Percentiles rank a stretch among this genome's conserved stretches.
Conservation (phyloP, 2,797 vertebrate species). For the Loris lydekkerianus region DNA sequence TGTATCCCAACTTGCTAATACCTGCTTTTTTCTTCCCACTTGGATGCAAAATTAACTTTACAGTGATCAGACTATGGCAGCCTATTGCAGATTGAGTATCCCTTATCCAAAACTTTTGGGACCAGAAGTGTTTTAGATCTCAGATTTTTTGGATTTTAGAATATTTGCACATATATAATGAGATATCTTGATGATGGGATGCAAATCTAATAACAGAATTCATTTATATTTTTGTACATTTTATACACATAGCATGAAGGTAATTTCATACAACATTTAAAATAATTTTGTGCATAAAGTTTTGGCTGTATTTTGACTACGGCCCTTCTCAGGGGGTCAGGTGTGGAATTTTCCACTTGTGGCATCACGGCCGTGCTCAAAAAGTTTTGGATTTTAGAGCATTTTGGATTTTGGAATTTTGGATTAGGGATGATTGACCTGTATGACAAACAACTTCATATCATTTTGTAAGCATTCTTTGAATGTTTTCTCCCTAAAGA, state of each 20-base stretch:
- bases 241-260: background rate
- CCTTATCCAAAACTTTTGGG: background rate
- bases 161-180: background rate
- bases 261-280: background rate
- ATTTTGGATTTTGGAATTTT: background rate
- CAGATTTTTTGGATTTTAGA: background rate
- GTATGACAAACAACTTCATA: background rate
- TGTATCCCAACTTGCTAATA: background rate
- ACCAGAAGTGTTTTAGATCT: background rate
- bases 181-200: background rate
- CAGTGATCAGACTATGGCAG: background rate
- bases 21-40: background rate
- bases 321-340: background rate
- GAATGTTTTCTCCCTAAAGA: background rate
- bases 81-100: background rate
- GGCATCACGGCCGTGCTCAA: background rate
- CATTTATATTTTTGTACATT: background rate
- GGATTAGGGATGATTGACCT: background rate
- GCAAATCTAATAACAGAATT: background rate
- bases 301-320: background rate
- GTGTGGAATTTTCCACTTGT: background rate
- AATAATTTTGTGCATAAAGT: background rate
- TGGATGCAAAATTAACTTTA: slow-evolving; percentile 48
- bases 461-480: background rate
- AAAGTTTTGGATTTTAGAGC: background rate